These are phyloP conservation scores for Thereva nobilitata DNA, from an alignment of 2,888 invertebrate species.

Conservation along the genomic window DNA sequence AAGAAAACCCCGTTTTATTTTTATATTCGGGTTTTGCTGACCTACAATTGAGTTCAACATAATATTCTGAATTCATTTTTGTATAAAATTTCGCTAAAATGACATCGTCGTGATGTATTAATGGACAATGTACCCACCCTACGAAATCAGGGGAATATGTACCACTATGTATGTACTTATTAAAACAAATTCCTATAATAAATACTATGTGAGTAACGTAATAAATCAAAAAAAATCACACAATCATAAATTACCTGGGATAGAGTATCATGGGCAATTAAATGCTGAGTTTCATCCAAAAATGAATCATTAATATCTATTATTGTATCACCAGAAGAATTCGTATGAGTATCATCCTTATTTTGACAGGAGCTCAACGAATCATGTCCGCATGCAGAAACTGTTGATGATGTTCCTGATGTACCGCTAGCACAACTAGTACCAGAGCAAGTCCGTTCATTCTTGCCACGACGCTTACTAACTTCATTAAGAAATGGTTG, in stretches of 20 bases:
- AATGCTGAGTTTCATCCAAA: conserved; percentile 46
- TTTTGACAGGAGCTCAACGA: conserved; percentile 28
- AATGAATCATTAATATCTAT: conserved; percentile 58
- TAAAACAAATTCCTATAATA: not conserved
- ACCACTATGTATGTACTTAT: too few species aligned
- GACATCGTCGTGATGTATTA: too few species aligned
- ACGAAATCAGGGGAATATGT: too few species aligned
- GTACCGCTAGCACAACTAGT: conserved; percentile 28
- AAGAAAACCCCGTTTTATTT: too few species aligned
- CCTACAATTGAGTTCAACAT: too few species aligned
- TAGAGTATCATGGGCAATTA: conserved; percentile 39
- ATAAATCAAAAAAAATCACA: conserved; percentile 15
- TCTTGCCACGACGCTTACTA: conserved; percentile 33
- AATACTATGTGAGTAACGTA: not conserved
- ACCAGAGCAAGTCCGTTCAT: conserved; percentile 38
- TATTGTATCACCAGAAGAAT: conserved; percentile 54
- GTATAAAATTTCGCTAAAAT: too few species aligned
- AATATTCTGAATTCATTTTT: too few species aligned
- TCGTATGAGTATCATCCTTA: conserved; percentile 23
- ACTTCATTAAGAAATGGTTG: conserved; percentile 46
- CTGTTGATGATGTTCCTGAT: conserved; percentile 34
- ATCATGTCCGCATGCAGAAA: conserved; percentile 26
- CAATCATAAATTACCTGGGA: conserved; percentile 33
- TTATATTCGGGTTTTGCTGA: too few species aligned
- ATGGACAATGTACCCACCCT: too few species aligned